Conservation (phyloP, 2,888 invertebrate species). For the Papilio protenor region DNA sequence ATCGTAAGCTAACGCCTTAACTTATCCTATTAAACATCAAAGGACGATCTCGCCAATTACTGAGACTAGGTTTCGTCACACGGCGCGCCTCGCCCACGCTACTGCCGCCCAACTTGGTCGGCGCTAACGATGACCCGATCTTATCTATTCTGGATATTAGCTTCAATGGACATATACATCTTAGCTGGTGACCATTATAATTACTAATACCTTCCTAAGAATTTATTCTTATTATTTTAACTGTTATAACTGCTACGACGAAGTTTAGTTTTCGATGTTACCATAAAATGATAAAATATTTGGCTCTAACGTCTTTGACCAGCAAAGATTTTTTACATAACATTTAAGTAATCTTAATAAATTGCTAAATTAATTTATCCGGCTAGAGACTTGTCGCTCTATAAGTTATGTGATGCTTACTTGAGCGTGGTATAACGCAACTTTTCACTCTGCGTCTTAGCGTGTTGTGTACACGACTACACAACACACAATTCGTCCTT, state of each 20-base stretch:
- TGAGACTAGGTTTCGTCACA: conserved; percentile 39
- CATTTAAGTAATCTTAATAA: not conserved
- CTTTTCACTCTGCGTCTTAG: not conserved
- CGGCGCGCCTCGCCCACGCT: conserved; percentile 34
- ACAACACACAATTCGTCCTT: not conserved
- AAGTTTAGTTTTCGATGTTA: not conserved
- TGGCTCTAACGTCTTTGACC: too few relatives aligned
- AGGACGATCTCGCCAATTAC: conserved; percentile 42
- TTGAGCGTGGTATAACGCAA: conserved; percentile 3
- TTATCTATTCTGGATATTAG: conserved; percentile 30
- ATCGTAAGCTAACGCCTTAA: conserved; percentile 14
- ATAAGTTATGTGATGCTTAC: not conserved
- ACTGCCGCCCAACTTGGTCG: not conserved
- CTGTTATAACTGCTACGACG: not conserved
- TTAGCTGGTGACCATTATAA: not conserved
- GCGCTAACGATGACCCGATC: conserved; percentile 25
- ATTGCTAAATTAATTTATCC: not conserved
- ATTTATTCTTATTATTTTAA: not conserved
- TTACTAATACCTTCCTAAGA: not conserved
- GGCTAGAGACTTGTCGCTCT: not conserved
- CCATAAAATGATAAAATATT: too few relatives aligned
- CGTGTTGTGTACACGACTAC: not conserved
- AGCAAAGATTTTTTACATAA: not conserved
- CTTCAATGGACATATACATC: conserved; percentile 13
- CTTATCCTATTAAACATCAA: conserved; percentile 29